These are phyloP conservation scores for zebrafish (Danio rerio) DNA, from an alignment of 2,113 vertebrate species.

Conservation along the genomic window GRCz12tu NC_133176.1:49122501-49123000, in stretches of 20 bases:
- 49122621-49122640: conserved; percentile 81
- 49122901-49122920: conserved; percentile 34
- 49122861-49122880: conserved; percentile 11
- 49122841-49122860: background rate
- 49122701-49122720: conserved; percentile 34
- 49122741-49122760: conserved; percentile 32
- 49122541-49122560: conserved; percentile 84
- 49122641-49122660: conserved; percentile 82
- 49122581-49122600: conserved; percentile 80
- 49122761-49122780: background rate
- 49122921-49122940: conserved; percentile 38
- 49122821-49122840: background rate
- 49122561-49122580: conserved; percentile 83
- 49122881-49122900: background rate
- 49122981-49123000: background rate
- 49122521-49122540: conserved; percentile 87
- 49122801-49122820: background rate
- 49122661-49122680: conserved; percentile 29
- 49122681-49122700: conserved; percentile 54
- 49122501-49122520: conserved; percentile 74
- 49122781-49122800: background rate
- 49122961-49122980: conserved; percentile 8
- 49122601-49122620: conserved; percentile 82
- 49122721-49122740: conserved; percentile 44
- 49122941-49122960: background rate